Evolutionary conservation across 2,888 invertebrate species (phyloP), one percentile per base, ranked within the genome.

Genomic region (Acleris emargana): DNA sequence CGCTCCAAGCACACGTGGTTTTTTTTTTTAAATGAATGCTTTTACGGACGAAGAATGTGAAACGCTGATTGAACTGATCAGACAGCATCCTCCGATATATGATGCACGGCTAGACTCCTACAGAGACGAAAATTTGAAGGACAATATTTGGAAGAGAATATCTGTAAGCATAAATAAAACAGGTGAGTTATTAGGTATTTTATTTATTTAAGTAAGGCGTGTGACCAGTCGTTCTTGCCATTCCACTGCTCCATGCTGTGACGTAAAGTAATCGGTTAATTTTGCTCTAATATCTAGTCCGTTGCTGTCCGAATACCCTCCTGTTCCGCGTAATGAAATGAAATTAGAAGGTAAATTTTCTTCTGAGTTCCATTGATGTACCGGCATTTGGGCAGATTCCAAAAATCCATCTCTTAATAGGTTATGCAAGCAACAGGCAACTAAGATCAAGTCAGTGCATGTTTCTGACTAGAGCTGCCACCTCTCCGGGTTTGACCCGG

Each of bases 231-330:
- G 54, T 59, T 62, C 58, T 67, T 57, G 58, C 61, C 25, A 25
- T 25, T 25, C 61, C 57, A 67, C 63, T 38, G 59, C 58, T 62
- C 61, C 62, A 25, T 54, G 55, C 51, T 58, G 62, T 49, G 55
- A 62, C 54, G 17, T 55, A 22, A 62, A 67, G 58, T 61, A 69
- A 25, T 25, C 25, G 25, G 25, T 25, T 25, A 25, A 25, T 25
- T 25, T 25, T 25, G 25, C 25, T 67, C 57, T 63, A 67, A 67
- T 67, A 63, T 67, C 55, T 17, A 67, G 59, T 67, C 67, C 63
- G 63, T 63, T 60, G 63, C 67, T 67, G 57, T 67, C 63, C 55
- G 60, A 59, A 67, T 63, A 59, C 63, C 63, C 62, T 55, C 60
- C 54, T 63, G 67, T 67, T 68, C 61, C 61, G 57, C 38, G 43